phyloP scores from a whole-genome alignment of 2,888 invertebrate genomes.

The Leptopilina myrica region DNA sequence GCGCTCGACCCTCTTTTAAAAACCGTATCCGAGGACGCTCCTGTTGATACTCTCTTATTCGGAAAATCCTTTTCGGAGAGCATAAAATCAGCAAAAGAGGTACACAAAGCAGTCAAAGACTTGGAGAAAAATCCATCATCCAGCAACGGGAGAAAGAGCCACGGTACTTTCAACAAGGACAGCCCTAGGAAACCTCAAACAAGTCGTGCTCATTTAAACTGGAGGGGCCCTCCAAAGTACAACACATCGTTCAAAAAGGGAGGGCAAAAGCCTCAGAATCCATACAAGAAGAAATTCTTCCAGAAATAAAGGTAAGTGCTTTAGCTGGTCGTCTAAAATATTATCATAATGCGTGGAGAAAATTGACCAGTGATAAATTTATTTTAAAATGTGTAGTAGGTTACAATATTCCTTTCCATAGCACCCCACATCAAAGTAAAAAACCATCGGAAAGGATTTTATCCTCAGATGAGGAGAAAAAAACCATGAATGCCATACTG shows the following conservation, averaged over 20 bases:
- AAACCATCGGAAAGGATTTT: background rate
- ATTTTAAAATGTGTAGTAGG: background rate
- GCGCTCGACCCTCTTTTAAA: constrained; percentile 3
- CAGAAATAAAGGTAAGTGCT: constrained; percentile 8
- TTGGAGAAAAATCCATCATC: background rate
- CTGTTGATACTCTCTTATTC: background rate
- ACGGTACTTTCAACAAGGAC: background rate
- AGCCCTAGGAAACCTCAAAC: background rate
- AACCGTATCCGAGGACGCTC: background rate
- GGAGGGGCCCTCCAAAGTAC: constrained; percentile 4
- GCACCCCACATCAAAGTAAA: background rate
- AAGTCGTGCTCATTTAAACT: background rate
- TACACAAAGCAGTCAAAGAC: background rate
- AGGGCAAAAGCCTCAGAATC: background rate
- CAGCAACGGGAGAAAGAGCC: background rate
- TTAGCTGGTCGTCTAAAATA: constrained; percentile 1
- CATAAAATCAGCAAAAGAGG: background rate
- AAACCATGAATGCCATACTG: background rate
- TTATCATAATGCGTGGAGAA: constrained; percentile 2
- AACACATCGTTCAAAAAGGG: background rate
- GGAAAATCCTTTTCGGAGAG: background rate
- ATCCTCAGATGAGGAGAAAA: constrained; percentile 3
- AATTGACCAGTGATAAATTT: constrained; percentile 9
- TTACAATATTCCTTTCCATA: constrained; percentile 1
- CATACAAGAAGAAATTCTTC: background rate